Evolutionary conservation across 2,888 invertebrate genomes (phyloP).

Genomic region (Diaperis boleti): DNA sequence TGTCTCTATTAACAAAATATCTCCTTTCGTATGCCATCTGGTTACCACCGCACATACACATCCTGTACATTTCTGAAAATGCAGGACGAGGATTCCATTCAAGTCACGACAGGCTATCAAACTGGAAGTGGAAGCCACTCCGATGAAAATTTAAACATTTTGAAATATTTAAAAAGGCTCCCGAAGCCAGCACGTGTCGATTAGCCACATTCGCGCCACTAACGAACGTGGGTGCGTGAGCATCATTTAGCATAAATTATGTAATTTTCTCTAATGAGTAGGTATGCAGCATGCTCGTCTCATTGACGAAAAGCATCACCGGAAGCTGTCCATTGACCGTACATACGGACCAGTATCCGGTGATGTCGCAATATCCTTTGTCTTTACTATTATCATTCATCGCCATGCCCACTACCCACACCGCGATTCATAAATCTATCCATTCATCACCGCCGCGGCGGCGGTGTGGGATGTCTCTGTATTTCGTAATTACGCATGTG

Average conservation of each 20-base stretch:
- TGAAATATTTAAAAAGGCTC: slow-evolving; percentile 1
- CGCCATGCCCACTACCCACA: slow-evolving; percentile 28
- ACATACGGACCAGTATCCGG: slow-evolving; percentile 32
- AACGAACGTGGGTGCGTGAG: background rate
- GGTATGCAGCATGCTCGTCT: background rate
- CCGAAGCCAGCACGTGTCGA: background rate
- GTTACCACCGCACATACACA: background rate
- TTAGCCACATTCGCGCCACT: background rate
- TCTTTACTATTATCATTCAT: slow-evolving; percentile 35
- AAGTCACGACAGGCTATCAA: slow-evolving; percentile 5
- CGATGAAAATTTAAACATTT: slow-evolving; percentile 1
- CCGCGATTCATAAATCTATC: slow-evolving; percentile 32
- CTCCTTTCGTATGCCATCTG: background rate
- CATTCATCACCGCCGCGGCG: slow-evolving; percentile 17
- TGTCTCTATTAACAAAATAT: slow-evolving; percentile 1
- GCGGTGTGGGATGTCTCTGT: slow-evolving; percentile 24
- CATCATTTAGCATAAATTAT: background rate
- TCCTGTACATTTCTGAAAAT: background rate
- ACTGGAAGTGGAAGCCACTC: slow-evolving; percentile 6
- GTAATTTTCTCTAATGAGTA: background rate
- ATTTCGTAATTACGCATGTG: slow-evolving; percentile 19
- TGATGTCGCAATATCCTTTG: slow-evolving; percentile 26
- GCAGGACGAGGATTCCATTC: background rate
- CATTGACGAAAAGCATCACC: slow-evolving; percentile 31
- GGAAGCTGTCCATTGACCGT: slow-evolving; percentile 33